phyloP scores from a whole-genome alignment of 2,113 vertebrate species.

The Chaetops frenatus region DNA sequence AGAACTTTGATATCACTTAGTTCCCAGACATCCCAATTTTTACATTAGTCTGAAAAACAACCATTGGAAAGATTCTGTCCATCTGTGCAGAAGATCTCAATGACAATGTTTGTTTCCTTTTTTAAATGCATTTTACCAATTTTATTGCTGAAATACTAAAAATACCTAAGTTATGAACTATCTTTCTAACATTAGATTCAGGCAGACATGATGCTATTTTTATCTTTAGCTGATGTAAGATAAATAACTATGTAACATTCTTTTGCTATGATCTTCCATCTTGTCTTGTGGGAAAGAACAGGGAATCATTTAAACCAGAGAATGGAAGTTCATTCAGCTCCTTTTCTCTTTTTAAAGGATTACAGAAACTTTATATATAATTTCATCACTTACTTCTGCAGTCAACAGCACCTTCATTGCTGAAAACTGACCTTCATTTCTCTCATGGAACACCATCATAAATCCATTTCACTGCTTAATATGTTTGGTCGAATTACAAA shows the following conservation, averaged over 20 bases:
- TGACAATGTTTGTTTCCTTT: background rate
- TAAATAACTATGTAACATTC: background rate
- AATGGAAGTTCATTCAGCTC: background rate
- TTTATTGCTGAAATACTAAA: background rate
- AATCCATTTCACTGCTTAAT: constrained; percentile 57
- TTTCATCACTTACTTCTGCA: constrained; percentile 46
- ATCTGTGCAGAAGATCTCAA: background rate
- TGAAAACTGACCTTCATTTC: constrained; percentile 63
- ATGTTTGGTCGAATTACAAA: constrained; percentile 62
- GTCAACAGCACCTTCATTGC: constrained; percentile 19
- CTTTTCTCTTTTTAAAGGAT: background rate
- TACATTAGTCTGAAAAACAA: background rate
- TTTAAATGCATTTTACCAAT: background rate
- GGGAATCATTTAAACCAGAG: background rate
- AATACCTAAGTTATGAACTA: background rate
- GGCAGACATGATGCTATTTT: background rate
- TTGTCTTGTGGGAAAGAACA: background rate
- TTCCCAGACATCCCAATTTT: background rate
- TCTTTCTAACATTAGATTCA: background rate
- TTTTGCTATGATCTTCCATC: background rate
- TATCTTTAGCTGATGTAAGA: background rate
- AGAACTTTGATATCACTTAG: background rate
- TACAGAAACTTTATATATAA: constrained; percentile 35
- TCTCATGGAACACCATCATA: constrained; percentile 25
- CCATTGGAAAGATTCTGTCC: background rate